phyloP scores from a whole-genome alignment of 2,113 vertebrate genomes.

The Periophthalmus modestus region DNA sequence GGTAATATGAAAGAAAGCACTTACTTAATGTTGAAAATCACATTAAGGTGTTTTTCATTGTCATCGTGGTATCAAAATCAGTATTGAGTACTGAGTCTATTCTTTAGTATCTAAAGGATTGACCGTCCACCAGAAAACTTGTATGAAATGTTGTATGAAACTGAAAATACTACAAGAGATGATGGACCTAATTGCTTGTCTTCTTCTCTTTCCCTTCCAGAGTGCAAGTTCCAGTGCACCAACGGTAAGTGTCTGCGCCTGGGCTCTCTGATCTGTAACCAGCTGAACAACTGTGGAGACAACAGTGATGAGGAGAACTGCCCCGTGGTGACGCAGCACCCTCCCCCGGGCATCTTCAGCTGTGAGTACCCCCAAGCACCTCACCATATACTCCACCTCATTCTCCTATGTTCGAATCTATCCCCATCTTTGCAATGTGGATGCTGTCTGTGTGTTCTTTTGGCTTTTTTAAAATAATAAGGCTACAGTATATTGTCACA shows the following conservation, averaged over 20 bases:
- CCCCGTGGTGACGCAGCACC: conserved; percentile 92
- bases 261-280: conserved; percentile 95
- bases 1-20: too few relatives aligned
- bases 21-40: too few relatives aligned
- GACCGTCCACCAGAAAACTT: too few relatives aligned
- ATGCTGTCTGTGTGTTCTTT: neutral
- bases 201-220: conserved; percentile 61
- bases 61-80: too few relatives aligned
- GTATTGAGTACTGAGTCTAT: too few relatives aligned
- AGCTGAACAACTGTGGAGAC: conserved; percentile 96
- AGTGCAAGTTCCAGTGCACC: conserved; percentile 98
- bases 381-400: neutral
- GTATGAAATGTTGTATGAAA: neutral
- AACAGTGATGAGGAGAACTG: conserved; percentile 98
- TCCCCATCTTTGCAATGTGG: neutral
- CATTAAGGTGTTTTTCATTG: too few relatives aligned
- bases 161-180: neutral
- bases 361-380: conserved; percentile 80
- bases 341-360: conserved; percentile 91
- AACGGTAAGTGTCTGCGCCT: conserved; percentile 96
- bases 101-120: too few relatives aligned
- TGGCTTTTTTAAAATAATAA: neutral
- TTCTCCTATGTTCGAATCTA: neutral
- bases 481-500: neutral
- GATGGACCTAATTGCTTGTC: neutral